phyloP scores from a whole-genome alignment of 2,888 invertebrate species.

The Dasypolia templi region DNA sequence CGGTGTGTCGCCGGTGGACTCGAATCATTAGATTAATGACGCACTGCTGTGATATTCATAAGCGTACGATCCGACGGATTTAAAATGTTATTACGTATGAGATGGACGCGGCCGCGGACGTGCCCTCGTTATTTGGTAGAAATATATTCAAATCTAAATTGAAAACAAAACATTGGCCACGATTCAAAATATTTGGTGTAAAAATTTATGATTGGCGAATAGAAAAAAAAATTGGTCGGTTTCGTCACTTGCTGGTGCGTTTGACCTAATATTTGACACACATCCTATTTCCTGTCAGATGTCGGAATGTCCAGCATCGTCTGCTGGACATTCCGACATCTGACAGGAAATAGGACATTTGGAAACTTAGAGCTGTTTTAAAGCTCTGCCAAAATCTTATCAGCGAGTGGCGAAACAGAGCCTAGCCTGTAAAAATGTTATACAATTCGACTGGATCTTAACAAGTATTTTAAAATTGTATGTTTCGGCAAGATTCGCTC shows the following conservation, averaged over 20 bases:
- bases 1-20: conserved; percentile 62
- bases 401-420: conserved; percentile 16
- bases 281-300: not conserved
- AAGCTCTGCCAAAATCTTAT: not conserved
- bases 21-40: conserved; percentile 84
- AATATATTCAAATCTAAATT: conserved; percentile 60
- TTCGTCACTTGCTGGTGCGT: conserved; percentile 22
- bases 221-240: conserved; percentile 12
- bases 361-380: conserved; percentile 1
- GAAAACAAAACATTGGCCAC: conserved; percentile 40
- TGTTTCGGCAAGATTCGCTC: conserved; percentile 39
- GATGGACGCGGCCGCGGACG: conserved; percentile 56
- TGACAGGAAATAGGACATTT: not conserved
- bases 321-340: not conserved
- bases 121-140: conserved; percentile 64
- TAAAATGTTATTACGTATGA: conserved; percentile 69
- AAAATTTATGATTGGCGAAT: conserved; percentile 40
- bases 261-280: conserved; percentile 7
- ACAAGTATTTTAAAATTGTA: conserved; percentile 35
- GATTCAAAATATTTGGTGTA: conserved; percentile 32
- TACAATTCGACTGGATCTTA: conserved; percentile 27
- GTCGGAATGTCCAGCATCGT: not conserved
- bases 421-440: conserved; percentile 7
- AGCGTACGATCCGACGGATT: conserved; percentile 78
- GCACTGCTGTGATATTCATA: conserved; percentile 87